Base-by-base conservation (phyloP, 2,113 vertebrate genomes). In the Jacana jacana region DNA sequence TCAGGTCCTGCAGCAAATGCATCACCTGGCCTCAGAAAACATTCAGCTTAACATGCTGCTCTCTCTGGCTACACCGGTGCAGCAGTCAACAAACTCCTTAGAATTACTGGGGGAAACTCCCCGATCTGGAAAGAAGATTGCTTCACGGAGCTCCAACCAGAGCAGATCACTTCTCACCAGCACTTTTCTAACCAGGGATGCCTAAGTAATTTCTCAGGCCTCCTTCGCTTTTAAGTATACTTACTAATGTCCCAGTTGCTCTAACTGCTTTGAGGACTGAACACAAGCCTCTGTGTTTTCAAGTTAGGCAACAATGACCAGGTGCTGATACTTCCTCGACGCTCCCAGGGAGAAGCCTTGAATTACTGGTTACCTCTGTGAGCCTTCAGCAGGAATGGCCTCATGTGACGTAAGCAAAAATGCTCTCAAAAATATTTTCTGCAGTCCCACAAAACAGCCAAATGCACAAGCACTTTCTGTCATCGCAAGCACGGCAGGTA, bases 11-110 rank as follows among this genome's bases (percentile, higher is more conserved):
- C 27, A 90, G 27, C 44, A n/a, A 87, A 80, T 2, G 4, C 27
- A 60, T 60, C 44, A 54, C 17, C 31, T 27, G 68, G 42, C 49
- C 68, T 63, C 72, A 49, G 63, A 44, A 81, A 91, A n/a, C 35
- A 63, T 40, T 40, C 3, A 27, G 37, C 37, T 49, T 57, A 70
- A 51, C 37, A 46, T 0, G 0, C 11, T 1, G 3, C 30, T 44
- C 27, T 37, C 42, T 60, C 61, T 7, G 13, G 73, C 58, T 30
- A 30, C 35, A 73, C 11, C 6, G 7, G 23, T 84, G 42, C 64
- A 78, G 44, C 63, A 54, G 17, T 5, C 18, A 11, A 31, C 65
- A 69, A 65, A 69, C 49, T 61, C 61, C 22, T 30, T 28, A 69
- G 18, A 5, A 37, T 31, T 57, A 20, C 0, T 69, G 37, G 49